Evolutionary conservation across 2,113 vertebrate species (phyloP).

Genomic region (Odobenus rosmarus): DNA sequence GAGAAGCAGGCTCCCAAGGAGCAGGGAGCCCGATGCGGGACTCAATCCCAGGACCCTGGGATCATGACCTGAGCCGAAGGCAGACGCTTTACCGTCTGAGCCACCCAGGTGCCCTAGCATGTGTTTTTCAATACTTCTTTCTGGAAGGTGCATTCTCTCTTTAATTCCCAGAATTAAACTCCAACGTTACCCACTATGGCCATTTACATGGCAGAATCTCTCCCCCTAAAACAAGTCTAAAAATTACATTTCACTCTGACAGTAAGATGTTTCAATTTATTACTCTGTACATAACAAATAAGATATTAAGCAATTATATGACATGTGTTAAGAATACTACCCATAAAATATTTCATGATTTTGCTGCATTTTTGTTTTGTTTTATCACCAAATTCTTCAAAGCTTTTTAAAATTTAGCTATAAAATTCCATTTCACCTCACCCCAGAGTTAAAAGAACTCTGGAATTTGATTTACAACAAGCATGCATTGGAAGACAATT

Average conservation of each 20-base stretch:
- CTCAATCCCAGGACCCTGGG: no score
- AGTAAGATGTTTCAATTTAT: background rate
- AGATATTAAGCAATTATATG: background rate
- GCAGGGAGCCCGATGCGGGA: no score
- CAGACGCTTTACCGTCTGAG: no score
- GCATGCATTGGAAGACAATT: background rate
- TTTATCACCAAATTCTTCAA: background rate
- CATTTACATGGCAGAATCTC: background rate
- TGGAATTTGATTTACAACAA: background rate
- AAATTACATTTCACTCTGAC: background rate
- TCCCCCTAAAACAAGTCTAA: background rate
- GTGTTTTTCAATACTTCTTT: background rate
- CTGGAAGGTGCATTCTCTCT: background rate
- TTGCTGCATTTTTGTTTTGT: background rate
- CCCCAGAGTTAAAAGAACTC: background rate
- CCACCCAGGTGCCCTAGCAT: no score
- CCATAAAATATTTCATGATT: background rate
- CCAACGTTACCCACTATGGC: background rate
- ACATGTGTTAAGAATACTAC: background rate
- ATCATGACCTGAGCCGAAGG: no score
- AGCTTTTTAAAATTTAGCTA: background rate
- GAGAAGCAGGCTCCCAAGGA: no score
- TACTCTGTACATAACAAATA: background rate
- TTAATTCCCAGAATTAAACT: background rate
- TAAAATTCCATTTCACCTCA: background rate